Base-by-base conservation (phyloP, 2,888 invertebrate species). In the Pollenia griseotomentosa region DNA sequence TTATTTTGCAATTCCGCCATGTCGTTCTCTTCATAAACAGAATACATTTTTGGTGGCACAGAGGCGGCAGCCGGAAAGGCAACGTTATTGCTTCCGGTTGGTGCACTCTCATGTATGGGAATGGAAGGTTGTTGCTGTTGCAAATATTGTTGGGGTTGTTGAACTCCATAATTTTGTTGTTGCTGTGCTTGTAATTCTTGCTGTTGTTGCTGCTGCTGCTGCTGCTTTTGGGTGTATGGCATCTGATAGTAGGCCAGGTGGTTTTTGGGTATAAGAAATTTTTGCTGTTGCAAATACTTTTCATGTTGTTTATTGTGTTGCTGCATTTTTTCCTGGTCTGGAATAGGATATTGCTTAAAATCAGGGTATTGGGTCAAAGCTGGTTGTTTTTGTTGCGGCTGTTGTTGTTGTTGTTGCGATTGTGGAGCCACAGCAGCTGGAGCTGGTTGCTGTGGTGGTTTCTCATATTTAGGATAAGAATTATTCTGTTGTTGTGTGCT, bases 21-120 rank as follows among this genome's bases (percentile, higher is more conserved):
- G 11, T 92, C 92, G 1, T 89, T 86, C 5, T 93, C 92, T 61
- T 93, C 93, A 70, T 92, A 90, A 14, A 89, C 89, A 0, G 88
- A 87, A 63, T 89, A 89, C 82, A 86, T 88, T 77, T 85, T 82
- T 65, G 51, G 63, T 23, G 85, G 77, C 59, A 71, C 57, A 11
- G 83, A 19, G 6, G 59, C 33, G 5, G 65, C 61, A 11, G 75
- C 33, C 4, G 83, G 57, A 63, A 73, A 81, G n/a, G 51, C 75
- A 48, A 59, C 14, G 53, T 48, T 86, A 63, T 55, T 77, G 57
- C 19, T 73, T 70, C n/a, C 65, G 14, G 8, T 12, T 33, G 59
- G 73, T 12, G 71, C 63, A 59, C 65, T 57, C 16, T 80, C 83
- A 53, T 84, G 87, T 63, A 87, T 84, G 73, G 87, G 85, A 81